Conservation (phyloP, 2,888 invertebrate genomes). For the Sinopyrophorus schimmeli region DNA sequence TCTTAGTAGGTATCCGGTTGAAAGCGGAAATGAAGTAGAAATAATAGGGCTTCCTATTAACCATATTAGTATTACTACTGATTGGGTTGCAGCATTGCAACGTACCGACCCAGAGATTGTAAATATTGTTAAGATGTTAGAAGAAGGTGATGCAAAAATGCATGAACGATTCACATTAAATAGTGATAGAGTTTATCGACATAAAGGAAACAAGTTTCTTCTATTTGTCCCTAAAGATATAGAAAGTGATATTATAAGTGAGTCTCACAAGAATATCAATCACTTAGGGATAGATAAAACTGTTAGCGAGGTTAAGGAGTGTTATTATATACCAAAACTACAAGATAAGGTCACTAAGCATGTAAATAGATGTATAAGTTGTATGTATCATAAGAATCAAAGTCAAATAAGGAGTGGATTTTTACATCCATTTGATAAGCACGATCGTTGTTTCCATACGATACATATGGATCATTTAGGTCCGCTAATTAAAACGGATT, state of each 20-base stretch:
- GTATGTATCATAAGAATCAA: conserved; percentile 36
- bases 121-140: conserved; percentile 6
- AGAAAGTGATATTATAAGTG: conserved; percentile 2
- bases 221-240: conserved; percentile 28
- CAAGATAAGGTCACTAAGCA: conserved; percentile 39
- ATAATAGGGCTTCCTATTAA: conserved; percentile 27
- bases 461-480: conserved; percentile 52
- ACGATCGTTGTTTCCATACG: conserved; percentile 47
- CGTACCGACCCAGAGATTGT: conserved; percentile 9
- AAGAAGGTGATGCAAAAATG: conserved; percentile 31
- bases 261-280: conserved; percentile 45
- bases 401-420: conserved; percentile 35
- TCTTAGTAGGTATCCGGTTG: conserved; percentile 34
- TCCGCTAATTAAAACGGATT: conserved; percentile 45
- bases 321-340: conserved; percentile 44
- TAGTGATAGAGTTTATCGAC: conserved; percentile 29
- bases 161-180: conserved; percentile 17
- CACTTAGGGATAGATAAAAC: conserved; percentile 43
- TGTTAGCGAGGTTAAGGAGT: conserved; percentile 27
- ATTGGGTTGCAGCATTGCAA: conserved; percentile 17
- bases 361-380: conserved; percentile 38
- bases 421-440: conserved; percentile 47
- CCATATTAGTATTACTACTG: conserved; percentile 9
- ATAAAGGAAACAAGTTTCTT: conserved; percentile 16
- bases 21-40: conserved; percentile 19